Conservation (phyloP, 1,140 invertebrate species). For the Bombus breviceps region DNA sequence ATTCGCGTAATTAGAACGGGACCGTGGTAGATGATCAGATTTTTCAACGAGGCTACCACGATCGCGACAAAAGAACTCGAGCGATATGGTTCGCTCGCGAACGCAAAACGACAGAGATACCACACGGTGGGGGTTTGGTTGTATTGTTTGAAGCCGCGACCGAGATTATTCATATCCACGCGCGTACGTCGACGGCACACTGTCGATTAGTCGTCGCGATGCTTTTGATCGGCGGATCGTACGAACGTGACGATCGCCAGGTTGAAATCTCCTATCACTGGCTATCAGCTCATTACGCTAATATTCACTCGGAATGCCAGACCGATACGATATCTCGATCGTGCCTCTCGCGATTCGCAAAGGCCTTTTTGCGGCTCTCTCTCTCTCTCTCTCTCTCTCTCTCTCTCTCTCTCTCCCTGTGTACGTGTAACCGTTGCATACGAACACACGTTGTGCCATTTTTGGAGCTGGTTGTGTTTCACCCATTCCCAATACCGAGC, state of each 20-base stretch:
- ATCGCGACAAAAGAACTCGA: conserved; percentile 33
- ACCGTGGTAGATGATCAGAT: conserved; percentile 32
- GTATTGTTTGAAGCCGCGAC: conserved; percentile 25
- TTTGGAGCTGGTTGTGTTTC: conserved; percentile 36
- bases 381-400: not conserved
- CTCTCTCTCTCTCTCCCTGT: too few species aligned
- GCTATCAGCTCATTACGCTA: conserved; percentile 79
- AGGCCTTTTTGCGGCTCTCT: conserved; percentile 63
- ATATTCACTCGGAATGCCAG: conserved; percentile 77
- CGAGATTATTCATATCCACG: conserved; percentile 47
- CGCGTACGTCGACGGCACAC: not conserved
- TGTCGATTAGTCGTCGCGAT: conserved; percentile 56
- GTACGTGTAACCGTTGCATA: not conserved
- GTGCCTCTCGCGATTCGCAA: conserved; percentile 67
- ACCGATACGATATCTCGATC: conserved; percentile 76
- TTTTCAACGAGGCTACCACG: not conserved
- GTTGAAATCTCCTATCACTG: conserved; percentile 73
- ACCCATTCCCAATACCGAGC: conserved; percentile 3
- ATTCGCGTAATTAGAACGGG: conserved; percentile 29
- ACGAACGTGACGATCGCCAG: conserved; percentile 64
- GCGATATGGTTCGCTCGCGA: conserved; percentile 10
- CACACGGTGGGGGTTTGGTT: not conserved
- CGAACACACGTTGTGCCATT: conserved; percentile 35
- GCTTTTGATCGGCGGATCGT: conserved; percentile 64
- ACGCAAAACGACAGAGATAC: conserved; percentile 20